A percentile compares a stretch with the other conserved stretches of the same genome.
These are phyloP conservation scores for Macaca fascicularis DNA, from an alignment of 2,113 vertebrate genomes.

Conservation along the genomic window DNA sequence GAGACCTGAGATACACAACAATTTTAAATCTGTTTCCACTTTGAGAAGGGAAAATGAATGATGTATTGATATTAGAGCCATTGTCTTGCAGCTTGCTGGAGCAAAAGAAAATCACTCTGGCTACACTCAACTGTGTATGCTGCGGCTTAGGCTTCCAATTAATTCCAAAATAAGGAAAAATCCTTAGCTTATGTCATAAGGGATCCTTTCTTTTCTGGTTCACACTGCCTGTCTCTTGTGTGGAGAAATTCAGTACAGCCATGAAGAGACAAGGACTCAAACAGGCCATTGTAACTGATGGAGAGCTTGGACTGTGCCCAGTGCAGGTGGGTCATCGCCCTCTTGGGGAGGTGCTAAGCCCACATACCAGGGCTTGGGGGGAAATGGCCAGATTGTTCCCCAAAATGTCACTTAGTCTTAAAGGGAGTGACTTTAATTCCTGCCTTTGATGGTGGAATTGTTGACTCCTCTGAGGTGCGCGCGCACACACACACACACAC, in stretches of 20 bases:
- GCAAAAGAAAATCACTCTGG: not conserved
- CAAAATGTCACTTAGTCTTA: not conserved
- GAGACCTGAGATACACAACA: not conserved
- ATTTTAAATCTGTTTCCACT: not conserved
- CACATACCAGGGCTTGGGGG: not conserved
- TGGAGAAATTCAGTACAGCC: not conserved
- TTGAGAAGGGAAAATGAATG: not conserved
- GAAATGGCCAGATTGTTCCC: not conserved
- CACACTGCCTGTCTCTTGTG: not conserved
- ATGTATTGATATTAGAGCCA: slow-evolving; percentile 22
- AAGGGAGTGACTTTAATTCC: not conserved
- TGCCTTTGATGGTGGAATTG: not conserved
- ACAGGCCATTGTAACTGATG: not conserved
- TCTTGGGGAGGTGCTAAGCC: not conserved
- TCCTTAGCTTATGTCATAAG: not conserved
- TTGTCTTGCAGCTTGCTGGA: not conserved
- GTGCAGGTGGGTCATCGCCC: not conserved
- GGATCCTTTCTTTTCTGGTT: slow-evolving; percentile 29
- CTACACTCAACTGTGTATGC: not conserved
- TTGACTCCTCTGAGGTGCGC: not conserved
- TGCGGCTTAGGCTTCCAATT: not conserved
- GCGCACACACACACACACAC: not conserved
- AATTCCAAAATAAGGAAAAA: slow-evolving; percentile 1
- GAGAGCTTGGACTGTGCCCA: not conserved
- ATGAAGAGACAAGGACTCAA: not conserved